Conservation (phyloP, 2,888 invertebrate genomes). For the Suillia variegata region DNA sequence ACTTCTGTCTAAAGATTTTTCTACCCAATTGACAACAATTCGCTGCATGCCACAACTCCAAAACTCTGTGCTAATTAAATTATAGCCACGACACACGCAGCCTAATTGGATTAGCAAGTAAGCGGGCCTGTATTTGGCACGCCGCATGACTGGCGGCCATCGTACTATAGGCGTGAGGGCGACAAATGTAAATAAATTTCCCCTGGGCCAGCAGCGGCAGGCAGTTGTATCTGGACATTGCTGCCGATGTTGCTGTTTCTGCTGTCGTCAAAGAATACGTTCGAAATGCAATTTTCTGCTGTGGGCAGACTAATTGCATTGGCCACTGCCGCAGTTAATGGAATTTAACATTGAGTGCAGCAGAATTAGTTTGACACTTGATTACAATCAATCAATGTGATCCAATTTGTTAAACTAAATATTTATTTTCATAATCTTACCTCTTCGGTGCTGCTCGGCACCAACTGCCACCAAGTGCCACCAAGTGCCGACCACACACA, state of each 20-base stretch:
- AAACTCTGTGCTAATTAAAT: conserved; percentile 19
- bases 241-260: neutral
- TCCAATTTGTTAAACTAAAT: too few relatives aligned
- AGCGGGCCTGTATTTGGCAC: neutral
- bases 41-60: neutral
- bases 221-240: neutral
- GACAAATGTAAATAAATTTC: neutral
- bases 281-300: too few relatives aligned
- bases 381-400: too few relatives aligned
- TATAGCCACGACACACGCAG: conserved; percentile 21
- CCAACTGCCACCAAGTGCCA: too few relatives aligned
- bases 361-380: too few relatives aligned
- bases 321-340: neutral
- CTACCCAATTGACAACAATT: too few relatives aligned
- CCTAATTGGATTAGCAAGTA: conserved; percentile 20
- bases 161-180: neutral
- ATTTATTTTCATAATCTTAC: too few relatives aligned
- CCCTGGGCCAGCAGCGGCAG: neutral
- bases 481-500: too few relatives aligned
- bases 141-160: neutral
- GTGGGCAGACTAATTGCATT: conserved; percentile 1
- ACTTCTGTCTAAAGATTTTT: too few relatives aligned
- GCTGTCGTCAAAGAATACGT: too few relatives aligned
- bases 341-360: neutral
- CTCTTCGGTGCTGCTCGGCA: too few relatives aligned